phyloP scores from a whole-genome alignment of 2,113 vertebrate species.

The Maccullochella peelii region DNA sequence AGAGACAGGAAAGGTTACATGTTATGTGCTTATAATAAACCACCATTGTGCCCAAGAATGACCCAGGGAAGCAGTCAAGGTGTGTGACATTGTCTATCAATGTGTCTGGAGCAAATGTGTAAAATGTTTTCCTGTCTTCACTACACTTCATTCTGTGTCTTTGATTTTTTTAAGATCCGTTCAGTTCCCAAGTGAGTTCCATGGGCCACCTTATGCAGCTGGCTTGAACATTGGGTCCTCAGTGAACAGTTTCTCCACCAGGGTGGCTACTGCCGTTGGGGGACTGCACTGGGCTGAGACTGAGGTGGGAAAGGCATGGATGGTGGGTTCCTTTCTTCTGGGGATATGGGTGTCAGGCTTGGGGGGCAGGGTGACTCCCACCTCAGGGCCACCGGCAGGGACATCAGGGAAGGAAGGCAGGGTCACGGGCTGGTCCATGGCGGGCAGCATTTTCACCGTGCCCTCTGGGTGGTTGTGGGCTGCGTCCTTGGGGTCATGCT shows the following conservation, averaged over 20 bases:
- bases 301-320: conserved; percentile 69
- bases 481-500: conserved; percentile 35
- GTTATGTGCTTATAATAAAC: neutral
- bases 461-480: conserved; percentile 56
- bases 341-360: conserved; percentile 75
- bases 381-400: neutral
- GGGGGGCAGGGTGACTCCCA: conserved; percentile 56
- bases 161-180: neutral
- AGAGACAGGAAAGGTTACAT: neutral
- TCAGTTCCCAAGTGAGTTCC: neutral
- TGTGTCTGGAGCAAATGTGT: neutral
- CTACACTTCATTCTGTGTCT: neutral
- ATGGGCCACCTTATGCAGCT: conserved; percentile 14
- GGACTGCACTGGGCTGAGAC: conserved; percentile 63
- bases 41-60: neutral
- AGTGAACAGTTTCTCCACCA: conserved; percentile 64
- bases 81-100: neutral
- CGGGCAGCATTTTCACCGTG: conserved; percentile 53
- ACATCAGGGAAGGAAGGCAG: conserved; percentile 66
- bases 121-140: neutral
- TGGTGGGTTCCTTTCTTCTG: conserved; percentile 59
- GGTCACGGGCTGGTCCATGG: conserved; percentile 60
- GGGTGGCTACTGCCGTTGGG: accelerated
- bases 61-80: neutral
- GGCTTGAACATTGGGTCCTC: conserved; percentile 77